Base-by-base conservation (phyloP, 2,888 invertebrate genomes). In the Melipona bicolor region DNA sequence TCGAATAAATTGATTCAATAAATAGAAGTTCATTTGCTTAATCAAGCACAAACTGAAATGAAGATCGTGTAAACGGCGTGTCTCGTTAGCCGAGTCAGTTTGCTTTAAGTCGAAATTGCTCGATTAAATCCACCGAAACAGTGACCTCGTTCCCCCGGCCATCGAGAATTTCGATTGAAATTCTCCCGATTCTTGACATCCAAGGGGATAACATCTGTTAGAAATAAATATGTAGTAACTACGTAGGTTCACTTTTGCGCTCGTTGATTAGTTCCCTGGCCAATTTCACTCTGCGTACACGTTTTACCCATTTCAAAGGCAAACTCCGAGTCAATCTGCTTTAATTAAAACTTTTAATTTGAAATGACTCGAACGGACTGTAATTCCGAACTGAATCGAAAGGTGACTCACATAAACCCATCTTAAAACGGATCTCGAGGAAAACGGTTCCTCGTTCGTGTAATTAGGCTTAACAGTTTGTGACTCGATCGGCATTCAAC, bases 361-460 rank as follows among this genome's bases (percentile, higher is more conserved):
- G n/a, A n/a, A 59, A 59, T 15, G 15, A 59, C 15, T 59, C n/a
- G 56, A n/a, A n/a, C 9, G 43, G 11, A 43, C 43, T 59, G n/a
- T 15, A 59, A 59, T 15, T 59, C 56, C 43, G 43, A 15, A 59
- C 24, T 59, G 13, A 43, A 59, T n/a, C n/a, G 5, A 15, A 59
- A n/a, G 56, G 2, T 15, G 15, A 59, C n/a, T 59, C 15, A 0
- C n/a, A 56, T 56, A 56, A 56, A 52, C 27, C 13, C 19, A 24
- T 59, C 5, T 59, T 24, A 17, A 43, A 72, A 61, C 21, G 27
- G 27, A 27, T 32, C 49, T 61, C 61, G 13, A 79, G 75, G 77
- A 79, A 83, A 79, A 62, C 56, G 59, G 15, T 59, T 32, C 15
- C 24, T 11, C 24, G 54, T 36, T 4, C 17, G 9, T 15, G 43